Conservation (phyloP, 2,888 invertebrate species). For the Cetonia aurata region DNA sequence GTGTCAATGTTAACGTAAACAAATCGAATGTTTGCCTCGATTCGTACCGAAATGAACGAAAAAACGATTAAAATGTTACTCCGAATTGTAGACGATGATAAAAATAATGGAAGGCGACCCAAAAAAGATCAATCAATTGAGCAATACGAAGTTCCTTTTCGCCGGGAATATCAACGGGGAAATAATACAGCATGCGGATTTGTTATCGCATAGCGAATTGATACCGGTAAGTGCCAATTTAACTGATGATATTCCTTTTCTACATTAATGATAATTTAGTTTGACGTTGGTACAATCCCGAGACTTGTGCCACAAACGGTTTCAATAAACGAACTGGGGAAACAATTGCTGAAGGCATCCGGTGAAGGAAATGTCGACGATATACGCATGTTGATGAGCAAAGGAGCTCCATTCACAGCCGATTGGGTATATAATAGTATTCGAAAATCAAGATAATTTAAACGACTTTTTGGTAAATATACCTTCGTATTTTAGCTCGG, state of each 20-base stretch:
- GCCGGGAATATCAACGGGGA: constrained; percentile 46
- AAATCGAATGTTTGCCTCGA: background rate
- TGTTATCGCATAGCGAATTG: constrained; percentile 54
- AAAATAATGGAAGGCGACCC: constrained; percentile 49
- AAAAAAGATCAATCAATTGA: constrained; percentile 45
- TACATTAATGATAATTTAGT: constrained; percentile 52
- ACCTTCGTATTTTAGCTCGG: constrained; percentile 75
- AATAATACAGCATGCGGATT: constrained; percentile 58
- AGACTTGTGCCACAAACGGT: constrained; percentile 57
- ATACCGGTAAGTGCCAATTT: constrained; percentile 64
- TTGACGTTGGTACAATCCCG: constrained; percentile 57
- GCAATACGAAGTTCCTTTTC: constrained; percentile 43
- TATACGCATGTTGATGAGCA: constrained; percentile 82
- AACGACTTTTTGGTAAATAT: background rate
- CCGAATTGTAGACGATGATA: constrained; percentile 57
- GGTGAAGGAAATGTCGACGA: constrained; percentile 82
- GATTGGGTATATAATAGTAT: constrained; percentile 80
- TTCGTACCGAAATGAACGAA: constrained; percentile 2
- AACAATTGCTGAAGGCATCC: constrained; percentile 83
- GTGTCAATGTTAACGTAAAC: constrained; percentile 18
- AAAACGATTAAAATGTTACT: background rate
- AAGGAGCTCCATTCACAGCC: constrained; percentile 92
- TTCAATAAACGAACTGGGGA: constrained; percentile 83
- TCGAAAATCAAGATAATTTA: background rate
- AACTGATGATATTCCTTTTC: background rate